A percentile compares a stretch with the other conserved stretches of the same genome.
Evolutionary conservation across 2,888 invertebrate species (phyloP).

Genomic region (Sussaba pulchella): DNA sequence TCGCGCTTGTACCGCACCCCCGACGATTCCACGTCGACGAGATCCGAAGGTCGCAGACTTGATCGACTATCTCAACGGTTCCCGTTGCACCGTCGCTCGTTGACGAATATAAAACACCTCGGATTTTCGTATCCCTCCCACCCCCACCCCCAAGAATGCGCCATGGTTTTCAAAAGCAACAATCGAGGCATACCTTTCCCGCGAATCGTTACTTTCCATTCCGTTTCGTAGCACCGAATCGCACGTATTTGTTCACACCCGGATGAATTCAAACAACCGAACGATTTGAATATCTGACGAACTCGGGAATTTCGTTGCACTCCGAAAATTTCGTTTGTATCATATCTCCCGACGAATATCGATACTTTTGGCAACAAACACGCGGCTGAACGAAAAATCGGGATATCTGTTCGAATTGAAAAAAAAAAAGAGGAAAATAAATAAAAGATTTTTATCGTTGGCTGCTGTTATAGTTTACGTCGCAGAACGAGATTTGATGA

Average conservation of each 20-base stretch:
- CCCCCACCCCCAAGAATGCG: background rate
- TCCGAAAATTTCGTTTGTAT: conserved; percentile 16
- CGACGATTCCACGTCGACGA: conserved; percentile 71
- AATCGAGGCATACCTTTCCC: background rate
- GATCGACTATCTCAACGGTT: conserved; percentile 75
- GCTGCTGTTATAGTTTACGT: background rate
- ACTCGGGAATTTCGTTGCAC: no score
- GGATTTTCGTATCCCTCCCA: background rate
- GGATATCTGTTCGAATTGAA: no score
- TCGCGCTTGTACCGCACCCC: conserved; percentile 78
- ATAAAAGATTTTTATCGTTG: background rate
- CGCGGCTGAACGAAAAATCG: background rate
- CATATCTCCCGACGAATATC: conserved; percentile 5
- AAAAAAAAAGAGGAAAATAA: no score
- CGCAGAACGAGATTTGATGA: no score
- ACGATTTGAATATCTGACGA: conserved; percentile 59
- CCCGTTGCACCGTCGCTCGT: conserved; percentile 67
- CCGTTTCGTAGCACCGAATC: background rate
- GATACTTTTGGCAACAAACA: conserved; percentile 4
- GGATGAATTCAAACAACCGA: conserved; percentile 32
- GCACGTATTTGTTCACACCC: conserved; percentile 25
- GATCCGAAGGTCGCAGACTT: conserved; percentile 77
- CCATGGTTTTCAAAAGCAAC: conserved; percentile 2
- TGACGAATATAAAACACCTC: conserved; percentile 32
- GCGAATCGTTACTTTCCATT: conserved; percentile 21